A percentile compares a stretch with the other conserved stretches of the same genome.
Evolutionary conservation across 2,888 invertebrate species (phyloP).

Genomic region (Dexiosoma caninum): DNA sequence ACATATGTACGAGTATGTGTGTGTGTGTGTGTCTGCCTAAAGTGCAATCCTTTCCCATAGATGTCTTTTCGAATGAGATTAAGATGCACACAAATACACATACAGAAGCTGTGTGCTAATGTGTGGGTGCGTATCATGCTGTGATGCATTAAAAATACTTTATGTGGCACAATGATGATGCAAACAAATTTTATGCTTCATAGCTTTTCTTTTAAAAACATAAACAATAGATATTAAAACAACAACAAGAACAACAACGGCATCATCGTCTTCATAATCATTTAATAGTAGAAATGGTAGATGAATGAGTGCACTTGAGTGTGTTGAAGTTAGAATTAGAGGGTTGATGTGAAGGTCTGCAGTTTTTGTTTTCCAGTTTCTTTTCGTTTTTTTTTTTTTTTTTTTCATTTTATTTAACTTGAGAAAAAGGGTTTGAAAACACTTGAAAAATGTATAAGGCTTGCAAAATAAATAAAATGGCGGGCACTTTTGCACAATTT

Average conservation of each 20-base stretch:
- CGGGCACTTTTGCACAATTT: not conserved
- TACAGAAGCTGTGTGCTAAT: not conserved
- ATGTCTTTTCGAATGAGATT: slow-evolving; percentile 50
- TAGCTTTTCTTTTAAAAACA: slow-evolving; percentile 24
- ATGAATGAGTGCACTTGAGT: slow-evolving; percentile 2
- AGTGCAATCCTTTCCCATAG: not conserved
- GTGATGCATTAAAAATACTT: not conserved
- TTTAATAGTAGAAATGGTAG: slow-evolving; percentile 9
- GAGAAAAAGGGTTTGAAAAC: slow-evolving; percentile 11
- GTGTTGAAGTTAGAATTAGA: not conserved
- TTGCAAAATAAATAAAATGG: slow-evolving; percentile 23
- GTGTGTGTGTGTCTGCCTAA: no score
- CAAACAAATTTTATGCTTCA: slow-evolving; percentile 52
- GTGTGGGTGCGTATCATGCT: not conserved
- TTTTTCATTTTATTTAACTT: not conserved
- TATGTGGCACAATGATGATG: slow-evolving; percentile 38
- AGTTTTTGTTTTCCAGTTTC: no score
- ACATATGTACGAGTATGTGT: not conserved
- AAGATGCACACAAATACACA: not conserved
- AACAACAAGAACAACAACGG: not conserved
- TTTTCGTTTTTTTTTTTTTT: not conserved
- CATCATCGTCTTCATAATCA: not conserved
- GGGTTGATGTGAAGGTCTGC: slow-evolving; percentile 38
- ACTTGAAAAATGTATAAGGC: slow-evolving; percentile 14
- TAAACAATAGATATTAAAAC: not conserved